Base-by-base conservation (phyloP, 2,888 invertebrate genomes). In the Pseudanteris insignis region DNA sequence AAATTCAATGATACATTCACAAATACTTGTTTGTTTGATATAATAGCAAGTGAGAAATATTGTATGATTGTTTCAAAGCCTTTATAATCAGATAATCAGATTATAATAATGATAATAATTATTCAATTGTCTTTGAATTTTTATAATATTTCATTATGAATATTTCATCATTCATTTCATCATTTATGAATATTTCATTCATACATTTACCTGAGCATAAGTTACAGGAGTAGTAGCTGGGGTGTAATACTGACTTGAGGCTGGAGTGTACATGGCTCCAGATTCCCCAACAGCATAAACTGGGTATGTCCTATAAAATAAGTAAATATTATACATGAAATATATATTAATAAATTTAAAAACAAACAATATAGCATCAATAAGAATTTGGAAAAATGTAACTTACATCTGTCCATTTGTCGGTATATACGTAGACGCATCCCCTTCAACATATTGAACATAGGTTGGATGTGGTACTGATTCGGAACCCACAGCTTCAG, bases 251-350 rank as follows among this genome's bases (percentile, higher is more conserved):
- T 85, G 91, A 75, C 88, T 88, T 75, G 86, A 83, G 75, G 83
- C 84, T 71, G 84, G 85, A 73, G 84, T 86, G 78, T 83, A 88
- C 82, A 82, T 86, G 68, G 86, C 83, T 53, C 84, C 83, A 66
- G 83, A 79, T 69, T 89, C 89, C 8, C 88, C 89, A 62, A 90
- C 89, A 34, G 89, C 87, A 74, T 90, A 91, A 43, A 90, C 89
- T 58, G 90, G 90, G 83, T 88, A 88, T 72, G 88, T 86, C 88
- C 88, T 88, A 63, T 37, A 74, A 68, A 61, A 1, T 5, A 24
- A 54, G 32, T 9, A 44, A 28, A 29, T 26, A n/a, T 26, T 26
- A n/a, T 26, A 26, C n/a, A 7, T 21, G 7, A 7, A 3, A 21
- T 21, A 3, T 5, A 21, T 21, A 7, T 21, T 7, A 5, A 7